Evolutionary conservation across 92 coral and sea anemone genomes (phyloP).

Genomic region (Parazoanthus swiftii): DNA sequence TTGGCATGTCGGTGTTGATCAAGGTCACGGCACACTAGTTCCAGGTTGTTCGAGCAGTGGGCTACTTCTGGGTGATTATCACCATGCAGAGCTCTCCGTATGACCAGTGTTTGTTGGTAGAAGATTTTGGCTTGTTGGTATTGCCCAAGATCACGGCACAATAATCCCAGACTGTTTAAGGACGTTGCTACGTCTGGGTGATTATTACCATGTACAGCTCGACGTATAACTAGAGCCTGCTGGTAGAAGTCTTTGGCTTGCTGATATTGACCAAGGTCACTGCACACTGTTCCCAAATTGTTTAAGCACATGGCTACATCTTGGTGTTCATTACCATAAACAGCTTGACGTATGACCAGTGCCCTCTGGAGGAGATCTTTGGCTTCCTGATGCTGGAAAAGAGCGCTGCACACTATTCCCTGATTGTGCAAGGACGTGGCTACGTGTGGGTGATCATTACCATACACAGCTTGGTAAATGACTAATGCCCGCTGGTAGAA

Average conservation of each 20-base stretch:
- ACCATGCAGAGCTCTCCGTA: background rate
- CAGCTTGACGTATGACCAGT: background rate
- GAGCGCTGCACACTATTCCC: background rate
- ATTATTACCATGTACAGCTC: background rate
- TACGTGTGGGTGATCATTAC: conserved; percentile 6
- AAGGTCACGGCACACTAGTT: too few relatives aligned
- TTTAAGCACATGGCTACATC: conserved; percentile 9
- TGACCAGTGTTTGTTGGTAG: background rate
- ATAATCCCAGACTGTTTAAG: background rate
- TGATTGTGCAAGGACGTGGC: background rate
- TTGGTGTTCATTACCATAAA: background rate
- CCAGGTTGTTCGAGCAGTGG: too few relatives aligned
- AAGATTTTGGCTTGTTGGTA: background rate
- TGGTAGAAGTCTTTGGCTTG: background rate
- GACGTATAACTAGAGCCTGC: background rate
- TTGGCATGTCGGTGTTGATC: too few relatives aligned
- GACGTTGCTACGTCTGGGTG: background rate
- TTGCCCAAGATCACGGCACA: background rate
- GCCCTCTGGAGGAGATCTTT: background rate
- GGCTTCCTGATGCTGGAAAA: background rate
- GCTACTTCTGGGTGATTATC: background rate
- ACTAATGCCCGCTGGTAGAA: background rate
- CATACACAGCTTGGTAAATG: background rate
- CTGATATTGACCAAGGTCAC: background rate
- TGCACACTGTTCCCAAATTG: background rate